Evolutionary conservation across 2,797 vertebrate genomes (phyloP), one percentile per base, ranked within the genome.

Genomic region (Fistularia tabacaria): DNA sequence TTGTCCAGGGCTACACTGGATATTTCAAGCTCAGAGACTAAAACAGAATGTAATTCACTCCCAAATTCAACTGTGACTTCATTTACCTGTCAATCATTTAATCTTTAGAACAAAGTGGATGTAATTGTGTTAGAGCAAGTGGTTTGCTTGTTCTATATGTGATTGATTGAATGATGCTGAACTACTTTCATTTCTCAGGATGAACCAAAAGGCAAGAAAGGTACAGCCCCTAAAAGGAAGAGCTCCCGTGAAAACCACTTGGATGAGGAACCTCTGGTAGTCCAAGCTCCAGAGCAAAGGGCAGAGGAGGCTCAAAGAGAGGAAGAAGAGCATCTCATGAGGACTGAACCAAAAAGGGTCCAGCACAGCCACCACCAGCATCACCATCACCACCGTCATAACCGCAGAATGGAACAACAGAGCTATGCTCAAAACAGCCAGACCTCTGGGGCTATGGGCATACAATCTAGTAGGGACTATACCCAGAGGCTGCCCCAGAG

Each of bases 351-450:
- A 74, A 91, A 89, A 80, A 89, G 80, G 82, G 61, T 81, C 54
- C 88, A 87, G 49, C 88, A 88, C 70, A 67, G 62, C 55, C 90
- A 94, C 13, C 93, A 92, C 54, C 91, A 94, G 12, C 93, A 94
- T 69, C 85, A 85, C 40, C 83, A 83, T 13, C 85, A 81, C 54
- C 94, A 86, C 65, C 92, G 92, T 69, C 92, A 86, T 71, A 92
- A 92, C 69, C 92, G 91, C 38, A 77, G 90, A 64, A 86, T 85
- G 0, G 91, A 95, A 69, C 90, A 91, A 15, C 90, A 91, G 53
- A 88, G 92, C 46, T 92, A 93, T 58, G 85, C 56, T 38, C 88
- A 92, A 51, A 74, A 66, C 63, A 81, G 72, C 49, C 86, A 92
- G 58, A 77, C 90, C 59, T 85, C 79, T 77, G 69, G 90, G 74